These are phyloP conservation scores for Sepioteuthis lessoniana DNA, from an alignment of 2,888 invertebrate genomes.

Conservation along the genomic window DNA sequence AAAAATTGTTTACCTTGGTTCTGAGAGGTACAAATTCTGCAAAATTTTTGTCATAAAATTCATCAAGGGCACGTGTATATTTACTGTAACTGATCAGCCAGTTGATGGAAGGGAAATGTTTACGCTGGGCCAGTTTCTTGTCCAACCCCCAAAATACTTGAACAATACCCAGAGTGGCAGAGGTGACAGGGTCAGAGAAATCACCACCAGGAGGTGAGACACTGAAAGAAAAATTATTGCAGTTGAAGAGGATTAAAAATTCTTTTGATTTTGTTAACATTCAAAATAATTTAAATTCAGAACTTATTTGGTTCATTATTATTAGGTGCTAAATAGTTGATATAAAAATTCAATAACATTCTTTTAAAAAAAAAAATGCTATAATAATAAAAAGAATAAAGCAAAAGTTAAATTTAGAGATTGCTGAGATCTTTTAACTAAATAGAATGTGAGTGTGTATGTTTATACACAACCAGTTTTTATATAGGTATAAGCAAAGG, in stretches of 20 bases:
- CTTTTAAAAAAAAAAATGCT: not conserved
- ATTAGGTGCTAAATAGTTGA: not conserved
- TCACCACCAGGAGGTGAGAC: conserved; percentile 99
- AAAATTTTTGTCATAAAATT: conserved; percentile 99
- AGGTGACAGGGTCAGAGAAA: conserved; percentile 99
- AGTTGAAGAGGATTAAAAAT: not conserved
- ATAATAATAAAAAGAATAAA: too few relatives aligned
- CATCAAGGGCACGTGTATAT: conserved; percentile 97
- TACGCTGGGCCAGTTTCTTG: conserved; percentile 98
- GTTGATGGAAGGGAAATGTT: conserved; percentile 99
- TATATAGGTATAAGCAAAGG: too few relatives aligned
- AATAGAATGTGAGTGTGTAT: too few relatives aligned
- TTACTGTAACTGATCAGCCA: conserved; percentile 99
- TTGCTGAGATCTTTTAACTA: too few relatives aligned
- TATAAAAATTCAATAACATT: not conserved
- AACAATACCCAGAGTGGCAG: conserved; percentile 98
- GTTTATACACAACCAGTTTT: too few relatives aligned
- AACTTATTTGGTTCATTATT: not conserved
- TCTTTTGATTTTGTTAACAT: not conserved
- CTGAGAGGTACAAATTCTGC: conserved; percentile 96
- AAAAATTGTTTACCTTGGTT: conserved; percentile 84
- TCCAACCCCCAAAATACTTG: conserved; percentile 99
- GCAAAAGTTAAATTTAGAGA: too few relatives aligned
- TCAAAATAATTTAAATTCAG: not conserved
- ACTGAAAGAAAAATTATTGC: conserved; percentile 60